Evolutionary conservation across 1,140 invertebrate genomes (phyloP).

Genomic region (Heterodera schachtii): DNA sequence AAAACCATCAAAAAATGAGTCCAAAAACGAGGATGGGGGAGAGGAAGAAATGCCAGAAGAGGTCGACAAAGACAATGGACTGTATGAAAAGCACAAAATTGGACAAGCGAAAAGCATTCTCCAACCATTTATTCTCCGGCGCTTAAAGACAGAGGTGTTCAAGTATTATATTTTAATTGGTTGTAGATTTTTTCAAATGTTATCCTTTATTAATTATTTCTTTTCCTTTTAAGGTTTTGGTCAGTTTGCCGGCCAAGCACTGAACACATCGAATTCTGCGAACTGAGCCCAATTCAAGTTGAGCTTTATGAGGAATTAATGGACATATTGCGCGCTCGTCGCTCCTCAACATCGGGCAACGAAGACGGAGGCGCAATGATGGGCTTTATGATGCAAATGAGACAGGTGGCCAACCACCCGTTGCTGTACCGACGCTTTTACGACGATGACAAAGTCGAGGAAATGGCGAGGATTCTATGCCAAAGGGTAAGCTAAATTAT

Average conservation of each 20-base stretch:
- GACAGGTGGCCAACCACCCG: slow-evolving; percentile 86
- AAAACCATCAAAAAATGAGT: neutral
- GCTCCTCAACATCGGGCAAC: neutral
- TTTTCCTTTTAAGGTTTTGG: slow-evolving; percentile 73
- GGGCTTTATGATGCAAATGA: slow-evolving; percentile 83
- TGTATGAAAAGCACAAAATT: slow-evolving; percentile 59
- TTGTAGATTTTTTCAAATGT: neutral
- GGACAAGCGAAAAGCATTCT: slow-evolving; percentile 90
- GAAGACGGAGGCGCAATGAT: slow-evolving; percentile 71
- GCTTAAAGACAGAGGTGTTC: slow-evolving; percentile 75
- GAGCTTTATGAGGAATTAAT: slow-evolving; percentile 77
- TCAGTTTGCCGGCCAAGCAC: slow-evolving; percentile 75
- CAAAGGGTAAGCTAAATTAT: slow-evolving; percentile 56
- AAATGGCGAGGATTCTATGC: slow-evolving; percentile 78
- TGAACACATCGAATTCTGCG: slow-evolving; percentile 73
- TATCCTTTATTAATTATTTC: slow-evolving; percentile 2
- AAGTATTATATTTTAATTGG: too few species aligned
- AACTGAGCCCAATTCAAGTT: slow-evolving; percentile 76
- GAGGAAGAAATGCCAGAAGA: slow-evolving; percentile 21
- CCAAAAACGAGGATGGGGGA: slow-evolving; percentile 56
- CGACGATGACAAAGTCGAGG: slow-evolving; percentile 72
- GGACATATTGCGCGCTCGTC: slow-evolving; percentile 70
- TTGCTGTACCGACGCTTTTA: slow-evolving; percentile 80
- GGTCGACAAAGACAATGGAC: slow-evolving; percentile 47
- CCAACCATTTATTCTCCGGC: slow-evolving; percentile 89